A percentile compares a stretch with the other conserved stretches of the same genome.
Conservation (phyloP, 2,888 invertebrate genomes). For the Fragum fragum region DNA sequence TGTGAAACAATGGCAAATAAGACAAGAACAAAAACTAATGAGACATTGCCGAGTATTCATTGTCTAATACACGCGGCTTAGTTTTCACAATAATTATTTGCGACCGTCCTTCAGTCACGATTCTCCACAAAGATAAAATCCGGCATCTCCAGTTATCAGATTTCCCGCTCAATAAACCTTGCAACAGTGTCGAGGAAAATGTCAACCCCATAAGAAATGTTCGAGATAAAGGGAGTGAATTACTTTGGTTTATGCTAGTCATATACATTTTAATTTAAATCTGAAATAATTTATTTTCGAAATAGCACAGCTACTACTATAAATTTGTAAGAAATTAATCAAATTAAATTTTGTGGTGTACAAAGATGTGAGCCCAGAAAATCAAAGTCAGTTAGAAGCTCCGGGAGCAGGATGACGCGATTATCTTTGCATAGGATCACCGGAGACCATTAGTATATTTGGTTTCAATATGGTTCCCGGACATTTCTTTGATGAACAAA, state of each 20-base stretch:
- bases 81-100: constrained; percentile 59
- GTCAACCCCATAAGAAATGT: background rate
- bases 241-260: no score
- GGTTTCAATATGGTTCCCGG: constrained; percentile 66
- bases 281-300: no score
- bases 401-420: constrained; percentile 20
- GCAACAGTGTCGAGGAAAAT: constrained; percentile 15
- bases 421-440: constrained; percentile 44
- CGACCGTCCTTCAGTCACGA: constrained; percentile 53
- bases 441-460: constrained; percentile 67
- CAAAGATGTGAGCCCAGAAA: no score
- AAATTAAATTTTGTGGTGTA: no score
- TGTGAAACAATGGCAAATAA: constrained; percentile 1
- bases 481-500: constrained; percentile 65
- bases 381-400: background rate
- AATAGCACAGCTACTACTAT: no score
- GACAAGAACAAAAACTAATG: constrained; percentile 24
- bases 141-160: constrained; percentile 29
- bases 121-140: constrained; percentile 43
- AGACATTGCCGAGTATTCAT: constrained; percentile 14
- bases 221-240: no score
- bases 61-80: constrained; percentile 47
- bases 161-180: constrained; percentile 32
- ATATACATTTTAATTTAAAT: no score
- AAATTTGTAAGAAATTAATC: no score